Evolutionary conservation across 2,113 vertebrate genomes (phyloP).

Genomic region (Polypterus bichir): DNA sequence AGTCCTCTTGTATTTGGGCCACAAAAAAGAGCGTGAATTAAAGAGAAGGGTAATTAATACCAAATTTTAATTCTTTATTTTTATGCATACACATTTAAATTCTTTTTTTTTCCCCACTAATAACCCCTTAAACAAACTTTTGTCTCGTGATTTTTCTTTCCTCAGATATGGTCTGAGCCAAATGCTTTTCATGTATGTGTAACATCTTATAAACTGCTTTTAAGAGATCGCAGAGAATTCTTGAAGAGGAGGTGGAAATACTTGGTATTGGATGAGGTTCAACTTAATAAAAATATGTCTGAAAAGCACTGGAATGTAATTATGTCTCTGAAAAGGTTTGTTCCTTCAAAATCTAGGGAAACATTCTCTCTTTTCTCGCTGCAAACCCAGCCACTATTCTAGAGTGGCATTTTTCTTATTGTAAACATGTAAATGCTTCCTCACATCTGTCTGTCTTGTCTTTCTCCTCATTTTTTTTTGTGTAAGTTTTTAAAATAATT

Average conservation of each 20-base stretch:
- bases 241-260: conserved; percentile 70
- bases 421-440: not conserved
- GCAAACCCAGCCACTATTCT: not conserved
- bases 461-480: too few relatives aligned
- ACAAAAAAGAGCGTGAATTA: conserved; percentile 58
- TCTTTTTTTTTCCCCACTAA: too few relatives aligned
- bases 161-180: conserved; percentile 65
- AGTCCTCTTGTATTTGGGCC: conserved; percentile 75
- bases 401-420: not conserved
- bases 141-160: not conserved
- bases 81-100: not conserved
- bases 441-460: too few relatives aligned
- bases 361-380: not conserved
- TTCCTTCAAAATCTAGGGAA: not conserved
- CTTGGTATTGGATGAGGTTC: conserved; percentile 76
- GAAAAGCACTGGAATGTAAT: conserved; percentile 82
- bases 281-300: conserved; percentile 74
- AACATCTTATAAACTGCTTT: conserved; percentile 78
- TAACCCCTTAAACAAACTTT: not conserved
- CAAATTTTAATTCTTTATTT: conserved; percentile 2
- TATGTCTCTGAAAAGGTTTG: conserved; percentile 67
- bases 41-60: conserved; percentile 63
- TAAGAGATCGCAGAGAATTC: conserved; percentile 72
- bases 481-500: too few relatives aligned
- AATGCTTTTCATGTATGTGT: conserved; percentile 80